phyloP scores from a whole-genome alignment of 2,888 invertebrate genomes.

The Dolichomitus sp. region DNA sequence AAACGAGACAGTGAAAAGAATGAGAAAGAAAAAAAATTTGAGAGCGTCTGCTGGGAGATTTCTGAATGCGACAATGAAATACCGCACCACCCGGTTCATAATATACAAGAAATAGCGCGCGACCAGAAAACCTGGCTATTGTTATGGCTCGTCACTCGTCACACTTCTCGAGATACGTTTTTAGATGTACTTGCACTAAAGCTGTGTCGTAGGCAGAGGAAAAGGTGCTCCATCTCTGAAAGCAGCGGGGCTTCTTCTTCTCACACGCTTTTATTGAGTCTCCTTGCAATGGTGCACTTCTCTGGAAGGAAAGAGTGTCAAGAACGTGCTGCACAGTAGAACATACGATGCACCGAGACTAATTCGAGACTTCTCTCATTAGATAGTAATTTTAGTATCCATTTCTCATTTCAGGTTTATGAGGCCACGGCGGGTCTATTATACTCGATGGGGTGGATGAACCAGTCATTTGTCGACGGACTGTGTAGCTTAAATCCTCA shows the following conservation, averaged over 20 bases:
- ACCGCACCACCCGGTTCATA: constrained; percentile 27
- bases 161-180: constrained; percentile 46
- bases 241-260: constrained; percentile 45
- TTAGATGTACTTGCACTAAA: constrained; percentile 1
- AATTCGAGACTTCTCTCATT: constrained; percentile 52
- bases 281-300: constrained; percentile 3
- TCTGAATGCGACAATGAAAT: constrained; percentile 29
- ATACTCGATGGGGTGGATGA: not conserved
- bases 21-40: constrained; percentile 13
- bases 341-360: constrained; percentile 31
- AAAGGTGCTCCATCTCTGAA: constrained; percentile 26
- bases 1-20: constrained; percentile 16
- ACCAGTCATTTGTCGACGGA: not conserved
- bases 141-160: constrained; percentile 54
- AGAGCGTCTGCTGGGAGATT: constrained; percentile 10
- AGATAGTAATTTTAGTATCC: constrained; percentile 35
- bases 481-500: not conserved
- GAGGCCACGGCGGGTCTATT: not conserved
- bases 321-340: not conserved
- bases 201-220: not conserved
- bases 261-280: constrained; percentile 34
- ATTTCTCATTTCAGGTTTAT: constrained; percentile 25
- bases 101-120: constrained; percentile 37
- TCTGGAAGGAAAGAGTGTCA: not conserved
- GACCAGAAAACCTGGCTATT: constrained; percentile 50